Percentiles rank a stretch among this genome's conserved stretches.
phyloP scores from a whole-genome alignment of 2,797 vertebrate species.

The Rhinella marina region DNA sequence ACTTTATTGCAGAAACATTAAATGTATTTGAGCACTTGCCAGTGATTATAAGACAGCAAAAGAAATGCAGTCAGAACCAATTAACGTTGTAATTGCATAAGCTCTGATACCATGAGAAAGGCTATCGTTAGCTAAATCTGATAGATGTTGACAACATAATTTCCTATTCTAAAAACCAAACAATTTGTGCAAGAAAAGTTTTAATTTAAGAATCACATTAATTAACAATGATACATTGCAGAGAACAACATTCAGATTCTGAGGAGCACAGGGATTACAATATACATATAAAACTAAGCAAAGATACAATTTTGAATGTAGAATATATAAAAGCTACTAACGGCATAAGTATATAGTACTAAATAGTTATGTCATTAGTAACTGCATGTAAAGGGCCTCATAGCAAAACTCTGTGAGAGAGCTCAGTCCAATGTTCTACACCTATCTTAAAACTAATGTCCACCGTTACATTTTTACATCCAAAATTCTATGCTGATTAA shows the following conservation, averaged over 20 bases:
- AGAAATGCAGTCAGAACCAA: constrained; percentile 24
- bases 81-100: constrained; percentile 10
- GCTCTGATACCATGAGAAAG: neutral
- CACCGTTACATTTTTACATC: no score
- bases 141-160: constrained; percentile 30
- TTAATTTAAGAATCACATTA: constrained; percentile 4
- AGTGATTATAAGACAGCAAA: neutral
- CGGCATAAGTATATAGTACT: neutral
- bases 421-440: no score
- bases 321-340: neutral
- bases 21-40: neutral
- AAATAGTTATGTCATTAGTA: neutral
- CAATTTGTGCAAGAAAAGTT: constrained; percentile 16
- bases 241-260: neutral
- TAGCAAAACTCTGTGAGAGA: no score
- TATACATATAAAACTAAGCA: neutral
- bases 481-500: no score
- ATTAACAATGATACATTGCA: neutral
- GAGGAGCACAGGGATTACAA: neutral
- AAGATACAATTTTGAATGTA: neutral
- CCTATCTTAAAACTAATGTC: no score
- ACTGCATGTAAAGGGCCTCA: no score
- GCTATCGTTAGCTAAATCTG: neutral
- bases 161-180: constrained; percentile 11
- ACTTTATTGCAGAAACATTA: neutral